Evolutionary conservation across 2,888 invertebrate genomes (phyloP).

Genomic region (Drosophila neonasuta): DNA sequence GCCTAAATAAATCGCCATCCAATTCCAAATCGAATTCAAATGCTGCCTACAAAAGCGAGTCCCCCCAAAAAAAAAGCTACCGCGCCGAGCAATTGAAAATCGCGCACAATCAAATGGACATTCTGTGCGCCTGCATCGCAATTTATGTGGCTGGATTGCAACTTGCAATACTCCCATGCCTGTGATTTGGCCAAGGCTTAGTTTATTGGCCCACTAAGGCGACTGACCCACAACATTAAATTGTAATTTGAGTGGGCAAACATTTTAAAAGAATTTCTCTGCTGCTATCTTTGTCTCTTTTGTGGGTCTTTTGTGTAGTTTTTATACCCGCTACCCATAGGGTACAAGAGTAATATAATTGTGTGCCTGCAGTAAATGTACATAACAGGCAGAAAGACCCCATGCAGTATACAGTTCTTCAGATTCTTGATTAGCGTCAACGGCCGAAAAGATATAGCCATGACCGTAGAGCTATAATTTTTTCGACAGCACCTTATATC

Average conservation of each 20-base stretch:
- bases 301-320: no score
- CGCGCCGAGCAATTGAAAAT: slow-evolving; percentile 67
- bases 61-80: slow-evolving; percentile 50
- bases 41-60: slow-evolving; percentile 48
- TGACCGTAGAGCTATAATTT: no score
- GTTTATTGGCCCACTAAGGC: slow-evolving; percentile 76
- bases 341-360: no score
- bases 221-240: slow-evolving; percentile 75
- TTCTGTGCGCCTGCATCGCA: slow-evolving; percentile 60
- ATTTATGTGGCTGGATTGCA: slow-evolving; percentile 65
- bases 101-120: slow-evolving; percentile 70
- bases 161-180: slow-evolving; percentile 42
- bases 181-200: slow-evolving; percentile 53
- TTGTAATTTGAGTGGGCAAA: slow-evolving; percentile 77
- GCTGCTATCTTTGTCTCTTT: slow-evolving; percentile 1
- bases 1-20: slow-evolving; percentile 72
- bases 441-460: no score
- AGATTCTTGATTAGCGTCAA: no score
- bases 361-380: no score
- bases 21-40: slow-evolving; percentile 61
- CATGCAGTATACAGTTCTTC: no score
- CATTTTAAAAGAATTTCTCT: slow-evolving; percentile 68
- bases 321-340: no score
- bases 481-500: no score
- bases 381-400: no score